Base-by-base conservation (phyloP, 2,113 vertebrate genomes). In the Mastomys natalensis region DNA sequence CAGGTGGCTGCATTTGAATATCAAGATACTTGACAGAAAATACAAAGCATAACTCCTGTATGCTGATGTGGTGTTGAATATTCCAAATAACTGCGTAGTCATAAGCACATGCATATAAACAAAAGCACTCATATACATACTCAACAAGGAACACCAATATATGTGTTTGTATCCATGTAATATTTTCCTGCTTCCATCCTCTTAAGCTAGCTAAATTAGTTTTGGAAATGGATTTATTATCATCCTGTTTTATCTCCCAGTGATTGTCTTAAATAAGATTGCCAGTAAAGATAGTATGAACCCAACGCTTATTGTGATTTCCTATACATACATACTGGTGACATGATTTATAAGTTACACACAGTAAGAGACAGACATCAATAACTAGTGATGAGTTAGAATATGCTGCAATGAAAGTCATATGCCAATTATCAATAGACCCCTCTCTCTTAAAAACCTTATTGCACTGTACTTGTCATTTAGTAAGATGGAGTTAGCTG, bases 221-320 rank as follows among this genome's bases (percentile, higher is more conserved):
- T 95, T 84, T 45, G 31, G 87, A 89, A 96, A 84, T 45, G 19
- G 93, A 17, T 88, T 86, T 81, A 78, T 31, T 51, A 55, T 9
- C 17, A 40, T 29, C 48, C 3, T 5, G 21, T 6, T 34, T 93
- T 81, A n/a, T 86, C 15, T 82, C 19, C 55, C 58, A 74, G 10
- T 13, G 12, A 26, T 64, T 74, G 37, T 11, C 29, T 68, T 53
- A 68, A 58, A 55, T n/a, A 60, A 34, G 40, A 62, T 22, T 34
- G 29, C 1, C 7, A 62, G 40, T 78, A 37, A 51, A 85, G 13
- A 37, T n/a, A 58, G 26, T 2, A 26, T 22, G 31, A 58, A 53
- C 6, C 22, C 80, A 70, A 48, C 1, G 58, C 40, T 58, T 16
- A 53, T 31, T 43, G 19, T n/a, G 19, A n/a, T 82, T 72, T 26